phyloP scores from a whole-genome alignment of 1,140 invertebrate genomes.

The Hycleus cichorii region DNA sequence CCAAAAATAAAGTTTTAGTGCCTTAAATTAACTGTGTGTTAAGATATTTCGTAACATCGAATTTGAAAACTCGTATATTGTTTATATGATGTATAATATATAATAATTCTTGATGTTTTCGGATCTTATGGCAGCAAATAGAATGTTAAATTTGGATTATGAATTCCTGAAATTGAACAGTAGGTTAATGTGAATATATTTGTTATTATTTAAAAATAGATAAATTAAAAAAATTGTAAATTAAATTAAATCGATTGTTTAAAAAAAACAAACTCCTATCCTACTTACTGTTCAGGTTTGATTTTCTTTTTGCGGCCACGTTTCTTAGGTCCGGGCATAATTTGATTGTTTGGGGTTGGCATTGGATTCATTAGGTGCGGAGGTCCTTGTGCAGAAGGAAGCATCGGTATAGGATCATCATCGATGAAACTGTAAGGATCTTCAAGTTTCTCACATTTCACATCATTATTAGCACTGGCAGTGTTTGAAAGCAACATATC shows the following conservation, averaged over 20 bases:
- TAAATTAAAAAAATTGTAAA: neutral
- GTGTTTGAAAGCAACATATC: constrained; percentile 56
- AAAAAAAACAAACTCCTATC: constrained; percentile 8
- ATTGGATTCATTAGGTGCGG: constrained; percentile 31
- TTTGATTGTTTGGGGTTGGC: constrained; percentile 46
- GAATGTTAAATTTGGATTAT: too few species aligned
- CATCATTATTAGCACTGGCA: constrained; percentile 38
- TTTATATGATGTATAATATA: too few species aligned
- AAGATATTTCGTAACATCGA: too few species aligned
- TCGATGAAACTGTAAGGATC: constrained; percentile 79
- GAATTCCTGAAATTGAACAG: too few species aligned
- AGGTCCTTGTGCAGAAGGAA: constrained; percentile 36
- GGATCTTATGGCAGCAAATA: too few species aligned
- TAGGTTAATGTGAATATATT: neutral
- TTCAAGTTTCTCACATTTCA: constrained; percentile 57
- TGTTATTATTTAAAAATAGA: neutral
- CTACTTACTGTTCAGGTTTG: constrained; percentile 51
- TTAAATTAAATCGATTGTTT: neutral
- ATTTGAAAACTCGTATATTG: too few species aligned
- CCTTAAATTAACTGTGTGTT: too few species aligned
- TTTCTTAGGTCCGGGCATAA: constrained; percentile 67
- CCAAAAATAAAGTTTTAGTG: too few species aligned
- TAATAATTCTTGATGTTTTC: too few species aligned
- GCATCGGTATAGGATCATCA: constrained; percentile 55
- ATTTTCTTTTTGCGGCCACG: constrained; percentile 74